phyloP scores from a whole-genome alignment of 1,140 invertebrate genomes.

The Anagrus nilaparvatae region DNA sequence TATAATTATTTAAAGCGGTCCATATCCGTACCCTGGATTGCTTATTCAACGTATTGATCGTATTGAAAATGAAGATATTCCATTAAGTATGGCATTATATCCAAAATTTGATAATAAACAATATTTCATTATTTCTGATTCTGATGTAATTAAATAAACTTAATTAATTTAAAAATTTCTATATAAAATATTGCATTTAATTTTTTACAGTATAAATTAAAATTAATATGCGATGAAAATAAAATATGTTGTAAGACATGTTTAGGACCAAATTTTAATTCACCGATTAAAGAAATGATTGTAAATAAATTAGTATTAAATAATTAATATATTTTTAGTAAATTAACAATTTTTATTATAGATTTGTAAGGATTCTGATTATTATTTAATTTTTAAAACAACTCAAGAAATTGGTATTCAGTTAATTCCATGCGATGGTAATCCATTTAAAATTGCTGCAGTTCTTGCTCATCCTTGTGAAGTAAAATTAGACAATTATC shows the following conservation, averaged over 20 bases:
- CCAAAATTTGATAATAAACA: conserved; percentile 20
- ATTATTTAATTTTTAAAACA: no score
- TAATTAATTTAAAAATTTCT: neutral
- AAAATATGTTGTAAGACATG: conserved; percentile 52
- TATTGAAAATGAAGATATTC: conserved; percentile 53
- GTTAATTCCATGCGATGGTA: conserved; percentile 58
- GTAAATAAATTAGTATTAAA: conserved; percentile 29
- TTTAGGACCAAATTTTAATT: conserved; percentile 54
- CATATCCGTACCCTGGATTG: conserved; percentile 32
- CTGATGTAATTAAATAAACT: conserved; percentile 33
- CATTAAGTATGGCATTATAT: conserved; percentile 43
- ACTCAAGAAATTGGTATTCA: conserved; percentile 57
- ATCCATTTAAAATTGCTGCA: conserved; percentile 58
- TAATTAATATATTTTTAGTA: conserved; percentile 8
- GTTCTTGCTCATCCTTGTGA: conserved; percentile 53
- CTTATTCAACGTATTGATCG: conserved; percentile 36
- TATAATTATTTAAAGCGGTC: conserved; percentile 19
- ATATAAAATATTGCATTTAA: conserved; percentile 7
- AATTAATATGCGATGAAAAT: conserved; percentile 50
- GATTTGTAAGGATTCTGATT: no score
- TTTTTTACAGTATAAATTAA: conserved; percentile 56
- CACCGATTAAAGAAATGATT: conserved; percentile 46
- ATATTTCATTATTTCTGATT: conserved; percentile 39
- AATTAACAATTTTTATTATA: conserved; percentile 24
- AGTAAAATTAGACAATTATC: conserved; percentile 26